Conservation (phyloP, 1,140 invertebrate species). For the Eueides isabella region DNA sequence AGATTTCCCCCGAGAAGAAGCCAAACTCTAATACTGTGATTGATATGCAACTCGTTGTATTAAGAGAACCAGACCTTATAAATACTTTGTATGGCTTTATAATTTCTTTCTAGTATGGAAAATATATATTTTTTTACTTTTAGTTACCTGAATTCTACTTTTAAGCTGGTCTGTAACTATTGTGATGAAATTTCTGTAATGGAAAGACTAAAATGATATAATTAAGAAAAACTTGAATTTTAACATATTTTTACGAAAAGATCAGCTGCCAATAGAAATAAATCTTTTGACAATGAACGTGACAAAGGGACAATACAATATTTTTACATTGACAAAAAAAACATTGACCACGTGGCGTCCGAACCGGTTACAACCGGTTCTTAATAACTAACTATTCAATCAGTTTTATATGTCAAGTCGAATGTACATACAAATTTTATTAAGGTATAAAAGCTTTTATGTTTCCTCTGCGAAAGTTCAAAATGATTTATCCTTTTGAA, state of each 20-base stretch:
- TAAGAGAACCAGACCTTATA: not conserved
- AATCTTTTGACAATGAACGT: constrained; percentile 52
- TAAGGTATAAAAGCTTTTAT: constrained; percentile 13
- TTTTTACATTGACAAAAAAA: constrained; percentile 71
- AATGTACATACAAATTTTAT: not conserved
- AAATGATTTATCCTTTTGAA: not conserved
- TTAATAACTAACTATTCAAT: constrained; percentile 74
- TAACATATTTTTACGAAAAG: constrained; percentile 3
- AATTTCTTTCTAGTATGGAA: not conserved
- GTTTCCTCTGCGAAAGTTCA: not conserved
- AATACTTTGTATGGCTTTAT: not conserved
- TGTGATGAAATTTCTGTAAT: too few relatives aligned
- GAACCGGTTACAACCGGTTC: constrained; percentile 72
- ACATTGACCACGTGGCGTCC: constrained; percentile 67
- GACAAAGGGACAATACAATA: constrained; percentile 62
- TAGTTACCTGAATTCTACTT: too few relatives aligned
- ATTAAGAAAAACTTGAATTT: not conserved
- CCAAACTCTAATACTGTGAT: constrained; percentile 31
- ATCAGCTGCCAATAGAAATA: constrained; percentile 54
- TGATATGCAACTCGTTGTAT: constrained; percentile 31
- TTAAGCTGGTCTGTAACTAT: not conserved
- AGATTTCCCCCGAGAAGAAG: constrained; percentile 36
- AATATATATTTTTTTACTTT: not conserved
- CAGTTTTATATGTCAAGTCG: constrained; percentile 47
- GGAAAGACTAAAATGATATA: too few relatives aligned